phyloP scores from a whole-genome alignment of 1,140 invertebrate genomes.

The Apis laboriosa region DNA sequence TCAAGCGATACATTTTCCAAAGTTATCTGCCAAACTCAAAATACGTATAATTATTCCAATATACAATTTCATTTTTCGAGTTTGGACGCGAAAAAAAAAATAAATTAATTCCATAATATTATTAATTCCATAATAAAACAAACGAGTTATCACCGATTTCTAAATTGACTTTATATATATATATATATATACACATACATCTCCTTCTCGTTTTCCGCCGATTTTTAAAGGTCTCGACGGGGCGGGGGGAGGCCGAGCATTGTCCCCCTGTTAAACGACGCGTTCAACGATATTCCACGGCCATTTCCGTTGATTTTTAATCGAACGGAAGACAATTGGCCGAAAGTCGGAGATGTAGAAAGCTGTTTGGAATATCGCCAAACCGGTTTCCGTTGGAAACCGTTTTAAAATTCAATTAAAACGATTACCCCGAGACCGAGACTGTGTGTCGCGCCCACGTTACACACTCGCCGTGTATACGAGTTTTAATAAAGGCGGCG shows the following conservation, averaged over 20 bases:
- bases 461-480: conserved; percentile 25
- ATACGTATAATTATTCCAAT: too few relatives aligned
- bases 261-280: conserved; percentile 32
- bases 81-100: too few relatives aligned
- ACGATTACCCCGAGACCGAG: neutral
- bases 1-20: too few relatives aligned
- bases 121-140: too few relatives aligned
- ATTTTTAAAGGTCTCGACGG: too few relatives aligned
- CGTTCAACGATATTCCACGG: conserved; percentile 27
- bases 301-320: conserved; percentile 49
- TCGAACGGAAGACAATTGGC: conserved; percentile 48
- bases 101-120: too few relatives aligned
- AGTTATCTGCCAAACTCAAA: too few relatives aligned
- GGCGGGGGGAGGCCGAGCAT: neutral
- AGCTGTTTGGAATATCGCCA: conserved; percentile 46
- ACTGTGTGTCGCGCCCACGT: neutral
- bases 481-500: conserved; percentile 33
- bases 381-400: neutral
- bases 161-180: too few relatives aligned
- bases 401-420: conserved; percentile 54
- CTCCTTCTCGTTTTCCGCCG: too few relatives aligned
- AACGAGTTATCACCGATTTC: too few relatives aligned
- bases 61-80: too few relatives aligned
- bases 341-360: conserved; percentile 41
- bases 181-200: too few relatives aligned